Evolutionary conservation across 2,797 vertebrate genomes (phyloP), one percentile per base, ranked within the genome.

Genomic region (Phrynocephalus guinanensis): DNA sequence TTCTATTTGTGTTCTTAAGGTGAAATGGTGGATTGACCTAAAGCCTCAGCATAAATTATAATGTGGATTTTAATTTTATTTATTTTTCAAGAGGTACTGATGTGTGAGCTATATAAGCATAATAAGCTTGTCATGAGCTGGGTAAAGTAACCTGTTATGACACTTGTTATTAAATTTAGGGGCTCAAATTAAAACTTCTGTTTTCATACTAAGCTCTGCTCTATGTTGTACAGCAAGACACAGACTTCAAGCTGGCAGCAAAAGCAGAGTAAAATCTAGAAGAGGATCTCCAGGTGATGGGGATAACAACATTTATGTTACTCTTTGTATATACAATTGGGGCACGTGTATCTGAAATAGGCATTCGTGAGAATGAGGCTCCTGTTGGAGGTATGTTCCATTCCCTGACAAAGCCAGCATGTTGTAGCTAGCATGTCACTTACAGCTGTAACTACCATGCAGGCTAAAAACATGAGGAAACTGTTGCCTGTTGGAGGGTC

Each of bases 11-110:
- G 10, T 87, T 20, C 76, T 0, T 0, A 3, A 82, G 48, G 73
- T 78, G 82, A 60, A 84, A 26, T 82, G 3, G 16, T 76, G 26
- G 48, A 71, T 50, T 33, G 60, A n/a, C 15, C 68, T 76, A 33
- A 82, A 73, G 66, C 44, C 71, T 28, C 73, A 71, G 13, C 1
- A 33, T 30, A 60, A 79, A 2, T 38, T 8, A 22, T 0, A 24
- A 22, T 0, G 0, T 28, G 18, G 84, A 38, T 66, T 73, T 82
- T 79, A 79, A n/a, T 8, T 60, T 30, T 60, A 0, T 0, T 20
- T 24, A 48, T 33, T 48, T 6, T 78, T 60, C 26, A 68, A 28
- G 30, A 60, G 66, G 81, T 88, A 60, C 26, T 73, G 18, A 50
- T 24, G 52, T 9, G 52, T 52, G 24, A 28, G 22, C 15, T 71